These are phyloP conservation scores for Tanytarsus gracilentus DNA, from an alignment of 2,888 invertebrate species.

Conservation along the genomic window DNA sequence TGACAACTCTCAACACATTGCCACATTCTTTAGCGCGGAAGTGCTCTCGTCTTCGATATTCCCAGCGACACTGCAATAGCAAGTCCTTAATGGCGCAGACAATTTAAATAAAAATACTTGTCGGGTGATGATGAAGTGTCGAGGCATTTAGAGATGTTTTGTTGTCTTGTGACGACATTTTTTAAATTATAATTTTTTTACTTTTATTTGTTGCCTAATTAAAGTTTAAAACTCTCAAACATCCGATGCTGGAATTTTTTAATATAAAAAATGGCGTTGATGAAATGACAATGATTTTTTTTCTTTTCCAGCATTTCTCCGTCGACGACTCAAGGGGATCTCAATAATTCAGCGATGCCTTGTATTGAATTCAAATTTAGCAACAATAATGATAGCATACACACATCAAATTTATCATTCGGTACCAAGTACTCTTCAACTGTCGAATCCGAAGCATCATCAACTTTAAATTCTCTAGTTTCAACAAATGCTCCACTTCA, in stretches of 20 bases:
- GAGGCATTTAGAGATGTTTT: too few relatives aligned
- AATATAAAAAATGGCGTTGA: too few relatives aligned
- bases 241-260: too few relatives aligned
- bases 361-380: constrained; percentile 27
- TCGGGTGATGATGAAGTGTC: too few relatives aligned
- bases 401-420: constrained; percentile 22
- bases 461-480: constrained; percentile 37
- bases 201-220: too few relatives aligned
- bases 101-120: neutral
- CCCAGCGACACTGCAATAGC: neutral
- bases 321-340: constrained; percentile 20
- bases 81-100: neutral
- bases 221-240: too few relatives aligned
- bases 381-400: constrained; percentile 20
- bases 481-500: constrained; percentile 60
- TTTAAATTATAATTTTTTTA: too few relatives aligned
- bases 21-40: neutral
- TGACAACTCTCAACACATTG: neutral
- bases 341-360: constrained; percentile 25
- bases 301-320: constrained; percentile 17
- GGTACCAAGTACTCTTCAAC: constrained; percentile 8
- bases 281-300: constrained; percentile 1
- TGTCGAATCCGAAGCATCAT: constrained; percentile 30
- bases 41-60: neutral
- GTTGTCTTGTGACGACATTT: too few relatives aligned